Conservation (phyloP, 2,888 invertebrate species). For the Pomacea canaliculata region DNA sequence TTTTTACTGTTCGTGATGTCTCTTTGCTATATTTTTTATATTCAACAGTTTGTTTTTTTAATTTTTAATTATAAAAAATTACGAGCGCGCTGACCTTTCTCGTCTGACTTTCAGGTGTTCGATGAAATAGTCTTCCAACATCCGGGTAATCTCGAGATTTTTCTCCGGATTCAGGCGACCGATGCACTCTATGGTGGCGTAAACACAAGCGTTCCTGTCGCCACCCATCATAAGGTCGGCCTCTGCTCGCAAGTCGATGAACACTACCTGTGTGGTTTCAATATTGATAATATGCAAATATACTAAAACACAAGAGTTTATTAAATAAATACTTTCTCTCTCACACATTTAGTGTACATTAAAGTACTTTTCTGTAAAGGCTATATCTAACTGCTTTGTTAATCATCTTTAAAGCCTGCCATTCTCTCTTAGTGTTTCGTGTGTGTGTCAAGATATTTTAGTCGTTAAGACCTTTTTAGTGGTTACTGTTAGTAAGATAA, state of each 20-base stretch:
- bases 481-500: too few relatives aligned
- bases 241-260: slow-evolving; percentile 10
- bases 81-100: slow-evolving; percentile 2
- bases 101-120: slow-evolving; percentile 18
- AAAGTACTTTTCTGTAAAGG: too few relatives aligned
- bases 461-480: too few relatives aligned
- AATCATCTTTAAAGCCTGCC: too few relatives aligned
- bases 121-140: slow-evolving; percentile 17
- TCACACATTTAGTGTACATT: too few relatives aligned
- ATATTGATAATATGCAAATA: not conserved
- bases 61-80: too few relatives aligned
- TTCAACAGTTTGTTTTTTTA: too few relatives aligned
- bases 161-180: slow-evolving; percentile 14
- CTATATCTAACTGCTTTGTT: too few relatives aligned
- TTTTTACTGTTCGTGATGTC: too few relatives aligned
- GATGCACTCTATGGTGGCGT: slow-evolving; percentile 19
- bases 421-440: too few relatives aligned
- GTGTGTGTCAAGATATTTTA: too few relatives aligned
- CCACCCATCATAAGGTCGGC: slow-evolving; percentile 22
- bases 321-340: not conserved
- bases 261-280: slow-evolving; percentile 4
- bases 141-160: not conserved
- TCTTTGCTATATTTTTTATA: too few relatives aligned
- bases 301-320: not conserved
- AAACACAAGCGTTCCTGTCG: slow-evolving; percentile 18